Evolutionary conservation across 2,113 vertebrate species (phyloP).

Genomic region (Alectura lathami): DNA sequence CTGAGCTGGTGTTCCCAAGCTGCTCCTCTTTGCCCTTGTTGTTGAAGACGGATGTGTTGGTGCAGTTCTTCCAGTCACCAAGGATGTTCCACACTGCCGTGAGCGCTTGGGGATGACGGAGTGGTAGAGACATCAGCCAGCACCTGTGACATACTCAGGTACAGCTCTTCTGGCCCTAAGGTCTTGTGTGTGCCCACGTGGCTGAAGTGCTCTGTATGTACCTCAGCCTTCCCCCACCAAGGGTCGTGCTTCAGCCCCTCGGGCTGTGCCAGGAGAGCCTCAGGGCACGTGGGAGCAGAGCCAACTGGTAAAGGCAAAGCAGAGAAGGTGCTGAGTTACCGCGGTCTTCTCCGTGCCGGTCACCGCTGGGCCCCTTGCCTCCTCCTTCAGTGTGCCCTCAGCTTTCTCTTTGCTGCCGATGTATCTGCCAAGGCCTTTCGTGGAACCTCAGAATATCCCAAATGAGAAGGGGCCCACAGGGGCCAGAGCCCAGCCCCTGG

Average conservation of each 20-base stretch:
- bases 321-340: not conserved
- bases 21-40: not conserved
- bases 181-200: not conserved
- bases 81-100: not conserved
- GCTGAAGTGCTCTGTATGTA: not conserved
- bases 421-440: not conserved
- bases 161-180: not conserved
- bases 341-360: not conserved
- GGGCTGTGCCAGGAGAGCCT: not conserved
- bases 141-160: not conserved
- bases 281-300: not conserved
- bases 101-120: not conserved
- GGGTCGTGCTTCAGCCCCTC: not conserved
- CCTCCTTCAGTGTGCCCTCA: not conserved
- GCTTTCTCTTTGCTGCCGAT: not conserved
- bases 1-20: not conserved
- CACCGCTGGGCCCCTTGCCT: not conserved
- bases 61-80: not conserved
- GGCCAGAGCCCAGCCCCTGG: too few species aligned
- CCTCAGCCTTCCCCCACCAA: not conserved
- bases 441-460: too few species aligned
- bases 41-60: not conserved
- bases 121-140: conserved; percentile 28
- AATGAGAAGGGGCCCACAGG: too few species aligned
- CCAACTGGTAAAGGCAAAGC: too few species aligned